phyloP scores from a whole-genome alignment of 2,797 vertebrate species.

The Brotula barbata region DNA sequence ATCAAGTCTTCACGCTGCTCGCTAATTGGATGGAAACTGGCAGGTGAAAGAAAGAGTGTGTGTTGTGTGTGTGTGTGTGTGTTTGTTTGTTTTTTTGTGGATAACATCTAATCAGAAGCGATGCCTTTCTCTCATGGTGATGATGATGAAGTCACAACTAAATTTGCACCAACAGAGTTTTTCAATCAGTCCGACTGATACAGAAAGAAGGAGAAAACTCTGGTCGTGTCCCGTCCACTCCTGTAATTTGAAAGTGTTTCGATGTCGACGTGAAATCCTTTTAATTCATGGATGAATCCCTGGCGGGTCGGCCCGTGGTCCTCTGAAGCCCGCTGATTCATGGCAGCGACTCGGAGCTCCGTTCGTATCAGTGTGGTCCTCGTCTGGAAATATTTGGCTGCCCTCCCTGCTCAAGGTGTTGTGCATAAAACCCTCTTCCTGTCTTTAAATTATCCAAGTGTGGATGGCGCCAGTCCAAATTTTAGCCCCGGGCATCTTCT shows the following conservation, averaged over 20 bases:
- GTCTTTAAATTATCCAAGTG: constrained; percentile 66
- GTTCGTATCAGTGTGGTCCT: constrained; percentile 34
- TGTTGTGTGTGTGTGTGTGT: neutral
- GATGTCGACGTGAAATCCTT: no score
- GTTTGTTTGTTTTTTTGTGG: constrained; percentile 6
- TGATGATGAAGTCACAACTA: no score
- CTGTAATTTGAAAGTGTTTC: no score
- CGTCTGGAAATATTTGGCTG: constrained; percentile 54
- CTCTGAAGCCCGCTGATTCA: no score
- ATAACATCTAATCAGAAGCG: constrained; percentile 24
- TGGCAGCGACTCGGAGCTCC: no score
- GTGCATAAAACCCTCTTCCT: constrained; percentile 55
- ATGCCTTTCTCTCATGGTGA: constrained; percentile 25
- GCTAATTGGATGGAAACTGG: constrained; percentile 66
- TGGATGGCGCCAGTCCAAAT: constrained; percentile 59
- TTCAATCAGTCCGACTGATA: neutral
- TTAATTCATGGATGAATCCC: no score
- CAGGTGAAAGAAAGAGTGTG: constrained; percentile 41
- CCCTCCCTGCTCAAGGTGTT: constrained; percentile 44
- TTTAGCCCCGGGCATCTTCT: constrained; percentile 50
- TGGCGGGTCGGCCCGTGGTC: no score
- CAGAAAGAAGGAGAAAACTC: constrained; percentile 5
- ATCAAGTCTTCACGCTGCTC: constrained; percentile 40
- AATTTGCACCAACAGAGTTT: neutral
- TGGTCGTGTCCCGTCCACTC: no score